Evolutionary conservation across 23 tunicate species (phyloP), one percentile per base, ranked within the genome.

Genomic region (Trididemnum miniatum): DNA sequence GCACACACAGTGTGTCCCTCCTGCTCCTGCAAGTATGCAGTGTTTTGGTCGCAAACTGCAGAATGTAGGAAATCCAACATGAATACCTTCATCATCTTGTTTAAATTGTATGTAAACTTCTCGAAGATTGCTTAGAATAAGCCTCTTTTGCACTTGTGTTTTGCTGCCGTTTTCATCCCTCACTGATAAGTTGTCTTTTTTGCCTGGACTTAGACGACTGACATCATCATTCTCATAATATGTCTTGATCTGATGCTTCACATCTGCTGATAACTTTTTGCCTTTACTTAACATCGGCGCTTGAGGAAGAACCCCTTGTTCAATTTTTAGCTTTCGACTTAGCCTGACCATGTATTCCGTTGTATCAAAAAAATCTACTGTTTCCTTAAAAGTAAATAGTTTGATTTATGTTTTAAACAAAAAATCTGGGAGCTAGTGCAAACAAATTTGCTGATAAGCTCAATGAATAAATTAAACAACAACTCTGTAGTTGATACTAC

Each of bases 21-120:
- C 35, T 40, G 62, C 2, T 50, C 80, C 80, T 29, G 72, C 80
- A 12, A 76, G 27, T 9, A 76, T 32, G 31, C 80, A 76, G n/a
- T 38, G 49, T 49, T 49, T 76, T 50, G 67, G 27, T 71, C 52
- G 23, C 51, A 71, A 71, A 35, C 5, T 18, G 72, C 20, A 35
- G 31, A 36, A 39, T 9, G 22, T 49, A 33, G 63, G 26, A 76
- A 49, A 39, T 76, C 80, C 72, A 23, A 76, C 72, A 9, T n/a
- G 24, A 29, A 49, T 50, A 20, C 4, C 31, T 76, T 44, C 64
- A 20, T 44, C 27, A 20, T 37, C 49, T 49, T 76, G 15, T 27
- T 76, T 76, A 30, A 76, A 51, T 40, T 44, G 20, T 38, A 76
- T 18, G 25, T 20, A 62, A 37, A 49, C 52, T 38, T 36, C 80